Evolutionary conservation across 2,888 invertebrate genomes (phyloP).

Genomic region (Aporophyla lueneburgensis): DNA sequence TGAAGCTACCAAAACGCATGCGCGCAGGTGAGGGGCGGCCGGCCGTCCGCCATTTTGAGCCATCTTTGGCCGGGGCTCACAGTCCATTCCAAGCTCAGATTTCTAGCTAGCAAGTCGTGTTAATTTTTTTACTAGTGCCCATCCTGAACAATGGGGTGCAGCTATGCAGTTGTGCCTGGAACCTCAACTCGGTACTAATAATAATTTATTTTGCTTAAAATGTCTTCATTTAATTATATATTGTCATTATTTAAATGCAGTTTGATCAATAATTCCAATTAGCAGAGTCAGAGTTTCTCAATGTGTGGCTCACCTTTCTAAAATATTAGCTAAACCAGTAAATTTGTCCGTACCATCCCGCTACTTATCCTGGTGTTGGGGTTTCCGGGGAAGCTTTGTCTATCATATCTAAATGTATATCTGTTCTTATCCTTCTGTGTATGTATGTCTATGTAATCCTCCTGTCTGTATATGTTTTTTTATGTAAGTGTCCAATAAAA

Average conservation of each 20-base stretch:
- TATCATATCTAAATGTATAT: slow-evolving; percentile 15
- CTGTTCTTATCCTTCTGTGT: slow-evolving; percentile 23
- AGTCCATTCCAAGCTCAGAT: not conserved
- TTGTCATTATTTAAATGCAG: slow-evolving; percentile 32
- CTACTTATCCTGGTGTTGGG: slow-evolving; percentile 56
- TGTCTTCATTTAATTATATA: slow-evolving; percentile 2
- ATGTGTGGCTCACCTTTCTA: slow-evolving; percentile 84
- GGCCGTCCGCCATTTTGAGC: not conserved
- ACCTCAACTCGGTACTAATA: slow-evolving; percentile 39
- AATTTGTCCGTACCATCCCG: slow-evolving; percentile 59
- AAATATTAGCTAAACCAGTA: slow-evolving; percentile 68
- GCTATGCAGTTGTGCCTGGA: slow-evolving; percentile 10
- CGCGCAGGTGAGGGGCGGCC: slow-evolving; percentile 19
- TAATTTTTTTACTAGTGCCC: not conserved
- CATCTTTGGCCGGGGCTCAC: slow-evolving; percentile 17
- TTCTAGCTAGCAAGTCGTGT: slow-evolving; percentile 6
- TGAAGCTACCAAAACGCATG: slow-evolving; percentile 21
- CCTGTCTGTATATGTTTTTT: not conserved
- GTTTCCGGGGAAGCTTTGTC: slow-evolving; percentile 46
- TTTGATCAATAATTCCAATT: slow-evolving; percentile 49
- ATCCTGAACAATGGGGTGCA: slow-evolving; percentile 6
- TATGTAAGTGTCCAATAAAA: not conserved
- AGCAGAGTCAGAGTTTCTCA: slow-evolving; percentile 69
- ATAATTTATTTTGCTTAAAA: slow-evolving; percentile 19
- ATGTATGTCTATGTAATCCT: slow-evolving; percentile 33